Percentiles rank a stretch among this genome's conserved stretches.
These are phyloP conservation scores for Vulpes lagopus DNA, from an alignment of 2,113 vertebrate species.

Conservation along the genomic window DNA sequence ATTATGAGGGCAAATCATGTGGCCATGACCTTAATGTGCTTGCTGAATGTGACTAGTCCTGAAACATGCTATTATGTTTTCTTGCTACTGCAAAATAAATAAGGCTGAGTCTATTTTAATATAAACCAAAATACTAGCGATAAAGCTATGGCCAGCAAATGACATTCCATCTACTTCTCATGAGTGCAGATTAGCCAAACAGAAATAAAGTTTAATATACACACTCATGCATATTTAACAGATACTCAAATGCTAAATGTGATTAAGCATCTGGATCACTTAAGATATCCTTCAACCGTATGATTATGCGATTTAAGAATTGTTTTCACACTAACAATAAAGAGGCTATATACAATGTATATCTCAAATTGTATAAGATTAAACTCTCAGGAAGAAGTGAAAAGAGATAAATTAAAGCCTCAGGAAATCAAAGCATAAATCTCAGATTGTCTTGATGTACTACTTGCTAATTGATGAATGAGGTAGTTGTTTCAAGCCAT, in stretches of 20 bases:
- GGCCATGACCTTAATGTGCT: not conserved
- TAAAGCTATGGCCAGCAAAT: not conserved
- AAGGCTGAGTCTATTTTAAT: slow-evolving; percentile 56
- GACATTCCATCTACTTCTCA: slow-evolving; percentile 27
- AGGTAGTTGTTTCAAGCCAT: not conserved
- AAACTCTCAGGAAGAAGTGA: not conserved
- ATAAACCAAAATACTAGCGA: slow-evolving; percentile 20
- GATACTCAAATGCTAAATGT: not conserved
- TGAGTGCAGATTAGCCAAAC: slow-evolving; percentile 39
- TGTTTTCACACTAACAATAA: not conserved
- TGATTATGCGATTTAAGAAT: not conserved
- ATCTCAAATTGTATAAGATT: not conserved
- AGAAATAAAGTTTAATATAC: slow-evolving; percentile 40
- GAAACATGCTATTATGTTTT: not conserved
- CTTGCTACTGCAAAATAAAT: slow-evolving; percentile 38
- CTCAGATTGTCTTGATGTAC: not conserved
- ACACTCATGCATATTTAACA: not conserved
- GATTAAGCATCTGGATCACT: not conserved
- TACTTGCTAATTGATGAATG: not conserved
- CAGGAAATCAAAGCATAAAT: not conserved
- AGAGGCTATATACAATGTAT: not conserved
- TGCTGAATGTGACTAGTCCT: not conserved
- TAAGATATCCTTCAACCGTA: not conserved
- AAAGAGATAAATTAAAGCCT: not conserved
- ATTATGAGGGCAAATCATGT: not conserved